These are phyloP conservation scores for Tuberolachnus salignus DNA, from an alignment of 2,888 invertebrate species.

Conservation along the genomic window DNA sequence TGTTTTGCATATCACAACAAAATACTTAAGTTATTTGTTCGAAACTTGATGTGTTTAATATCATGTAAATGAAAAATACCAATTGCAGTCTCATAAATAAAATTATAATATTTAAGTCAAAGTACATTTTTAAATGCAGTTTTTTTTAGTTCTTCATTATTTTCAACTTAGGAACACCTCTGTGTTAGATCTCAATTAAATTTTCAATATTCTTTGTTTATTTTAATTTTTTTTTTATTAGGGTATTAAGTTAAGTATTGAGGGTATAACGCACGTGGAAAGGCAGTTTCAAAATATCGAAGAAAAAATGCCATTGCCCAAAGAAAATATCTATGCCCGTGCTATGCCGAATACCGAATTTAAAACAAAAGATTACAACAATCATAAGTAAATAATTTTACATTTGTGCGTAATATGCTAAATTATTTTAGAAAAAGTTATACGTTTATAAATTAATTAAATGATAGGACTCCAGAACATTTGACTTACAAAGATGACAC, in stretches of 20 bases:
- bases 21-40: too few species aligned
- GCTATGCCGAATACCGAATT: not conserved
- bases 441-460: slow-evolving; percentile 3
- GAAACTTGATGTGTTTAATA: too few species aligned
- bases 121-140: too few species aligned
- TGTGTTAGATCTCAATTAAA: too few species aligned
- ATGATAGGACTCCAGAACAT: slow-evolving; percentile 33
- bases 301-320: slow-evolving; percentile 43
- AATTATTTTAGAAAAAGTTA: not conserved
- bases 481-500: slow-evolving; percentile 26
- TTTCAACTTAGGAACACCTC: too few species aligned
- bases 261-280: slow-evolving; percentile 32
- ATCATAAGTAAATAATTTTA: slow-evolving; percentile 27
- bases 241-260: slow-evolving; percentile 47
- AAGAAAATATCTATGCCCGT: slow-evolving; percentile 31
- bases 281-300: slow-evolving; percentile 1
- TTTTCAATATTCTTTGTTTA: too few species aligned
- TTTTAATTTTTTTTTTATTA: not conserved
- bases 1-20: too few species aligned
- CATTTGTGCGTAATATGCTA: not conserved
- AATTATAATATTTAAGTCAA: too few species aligned
- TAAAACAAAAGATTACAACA: slow-evolving; percentile 10
- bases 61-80: too few species aligned
- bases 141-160: too few species aligned
- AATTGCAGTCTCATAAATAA: too few species aligned